phyloP scores from a whole-genome alignment of 2,797 vertebrate species.

The Mus spretus region DNA sequence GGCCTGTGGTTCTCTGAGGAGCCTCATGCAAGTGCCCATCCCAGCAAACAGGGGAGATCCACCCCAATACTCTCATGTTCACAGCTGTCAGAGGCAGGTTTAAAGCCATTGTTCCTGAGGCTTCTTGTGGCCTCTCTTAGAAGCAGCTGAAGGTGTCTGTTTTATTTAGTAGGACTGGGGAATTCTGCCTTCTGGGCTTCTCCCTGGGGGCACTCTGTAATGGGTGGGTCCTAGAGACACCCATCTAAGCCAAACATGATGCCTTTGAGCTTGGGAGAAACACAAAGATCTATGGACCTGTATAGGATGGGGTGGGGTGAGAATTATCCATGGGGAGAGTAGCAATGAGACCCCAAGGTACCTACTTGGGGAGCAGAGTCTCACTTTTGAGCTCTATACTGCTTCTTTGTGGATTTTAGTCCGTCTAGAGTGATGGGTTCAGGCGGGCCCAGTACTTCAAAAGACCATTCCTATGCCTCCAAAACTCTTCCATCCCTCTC shows the following conservation, averaged over 20 bases:
- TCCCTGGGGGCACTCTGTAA: background rate
- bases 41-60: background rate
- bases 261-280: background rate
- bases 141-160: background rate
- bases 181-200: background rate
- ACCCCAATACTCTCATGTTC: fast-evolving
- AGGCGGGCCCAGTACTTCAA: background rate
- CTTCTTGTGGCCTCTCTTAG: background rate
- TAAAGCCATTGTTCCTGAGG: too few species aligned
- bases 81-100: background rate
- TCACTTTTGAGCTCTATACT: background rate
- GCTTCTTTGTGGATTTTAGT: background rate
- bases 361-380: fast-evolving
- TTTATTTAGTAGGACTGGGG: background rate
- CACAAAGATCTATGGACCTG: fast-evolving
- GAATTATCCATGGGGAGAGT: background rate
- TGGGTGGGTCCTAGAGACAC: background rate
- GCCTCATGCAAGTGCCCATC: fast-evolving
- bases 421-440: background rate
- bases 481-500: too few species aligned
- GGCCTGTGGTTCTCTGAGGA: background rate
- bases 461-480: too few species aligned
- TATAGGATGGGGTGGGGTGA: fast-evolving
- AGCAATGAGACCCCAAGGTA: fast-evolving
- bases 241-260: background rate